Evolutionary conservation across 2,797 vertebrate species (phyloP).

Genomic region (Melanotaenia trifasciata): DNA sequence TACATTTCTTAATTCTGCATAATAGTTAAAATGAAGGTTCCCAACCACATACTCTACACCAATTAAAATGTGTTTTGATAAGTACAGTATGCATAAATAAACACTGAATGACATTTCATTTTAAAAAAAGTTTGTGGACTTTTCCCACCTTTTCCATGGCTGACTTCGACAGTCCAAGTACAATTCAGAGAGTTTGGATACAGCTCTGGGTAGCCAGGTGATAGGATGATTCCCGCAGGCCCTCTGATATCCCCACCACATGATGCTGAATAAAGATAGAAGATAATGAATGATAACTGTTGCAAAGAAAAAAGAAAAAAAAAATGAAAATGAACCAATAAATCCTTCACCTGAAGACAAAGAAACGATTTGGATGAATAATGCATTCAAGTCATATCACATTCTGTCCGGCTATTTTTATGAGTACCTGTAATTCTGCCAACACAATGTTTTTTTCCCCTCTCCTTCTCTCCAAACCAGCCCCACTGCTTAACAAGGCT

Average conservation of each 20-base stretch:
- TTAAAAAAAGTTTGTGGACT: neutral
- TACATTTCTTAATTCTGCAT: neutral
- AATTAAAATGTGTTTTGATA: neutral
- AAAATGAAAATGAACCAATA: conserved; percentile 73
- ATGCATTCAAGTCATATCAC: conserved; percentile 70
- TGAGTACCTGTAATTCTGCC: conserved; percentile 70
- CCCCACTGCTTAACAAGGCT: conserved; percentile 38
- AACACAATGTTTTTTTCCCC: conserved; percentile 56
- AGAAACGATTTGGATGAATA: conserved; percentile 69
- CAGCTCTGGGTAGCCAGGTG: conserved; percentile 95
- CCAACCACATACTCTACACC: neutral
- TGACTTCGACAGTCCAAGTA: conserved; percentile 98
- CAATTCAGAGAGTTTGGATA: conserved; percentile 98
- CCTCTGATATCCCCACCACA: conserved; percentile 96
- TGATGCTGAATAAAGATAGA: conserved; percentile 84
- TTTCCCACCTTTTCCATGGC: conserved; percentile 89
- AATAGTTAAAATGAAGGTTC: neutral
- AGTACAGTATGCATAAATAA: neutral
- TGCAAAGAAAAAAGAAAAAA: conserved; percentile 28
- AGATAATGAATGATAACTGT: conserved; percentile 68
- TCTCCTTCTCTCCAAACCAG: conserved; percentile 38
- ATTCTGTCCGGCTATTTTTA: conserved; percentile 66
- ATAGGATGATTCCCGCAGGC: conserved; percentile 94
- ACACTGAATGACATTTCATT: neutral
- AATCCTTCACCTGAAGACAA: conserved; percentile 71